Conservation (phyloP, 1,140 invertebrate genomes). For the Drepana arcuata region DNA sequence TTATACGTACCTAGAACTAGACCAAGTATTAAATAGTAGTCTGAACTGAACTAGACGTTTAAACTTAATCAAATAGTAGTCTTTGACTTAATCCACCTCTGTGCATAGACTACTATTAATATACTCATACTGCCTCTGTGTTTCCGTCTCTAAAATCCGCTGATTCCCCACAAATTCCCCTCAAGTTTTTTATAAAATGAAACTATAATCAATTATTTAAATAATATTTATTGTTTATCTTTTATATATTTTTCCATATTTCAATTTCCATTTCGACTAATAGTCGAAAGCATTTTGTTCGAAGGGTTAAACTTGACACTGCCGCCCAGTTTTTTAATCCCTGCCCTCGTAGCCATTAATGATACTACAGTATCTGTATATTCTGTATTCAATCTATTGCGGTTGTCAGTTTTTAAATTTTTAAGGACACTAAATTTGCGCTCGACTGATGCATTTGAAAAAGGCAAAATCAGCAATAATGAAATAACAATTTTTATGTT, state of each 20-base stretch:
- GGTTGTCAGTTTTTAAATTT: slow-evolving; percentile 13
- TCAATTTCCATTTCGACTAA: no score
- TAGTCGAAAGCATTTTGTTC: no score
- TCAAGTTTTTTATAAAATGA: neutral
- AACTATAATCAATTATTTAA: neutral
- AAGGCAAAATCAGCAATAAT: slow-evolving; percentile 14
- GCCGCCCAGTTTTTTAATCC: slow-evolving; percentile 13
- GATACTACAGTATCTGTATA: slow-evolving; percentile 14
- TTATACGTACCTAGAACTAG: no score
- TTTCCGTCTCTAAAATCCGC: no score
- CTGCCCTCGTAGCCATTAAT: slow-evolving; percentile 16
- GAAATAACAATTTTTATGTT: slow-evolving; percentile 14
- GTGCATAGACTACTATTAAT: no score
- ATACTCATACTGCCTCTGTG: no score
- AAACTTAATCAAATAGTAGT: no score
- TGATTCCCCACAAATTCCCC: neutral
- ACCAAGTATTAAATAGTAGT: no score
- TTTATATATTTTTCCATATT: neutral
- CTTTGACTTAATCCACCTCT: no score
- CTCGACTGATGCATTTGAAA: slow-evolving; percentile 15
- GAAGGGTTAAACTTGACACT: no score
- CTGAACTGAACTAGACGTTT: no score
- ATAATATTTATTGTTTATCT: neutral
- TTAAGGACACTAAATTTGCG: slow-evolving; percentile 17
- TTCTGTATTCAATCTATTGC: slow-evolving; percentile 15